Conservation (phyloP, 2,888 invertebrate species). For the Muschampia plurimacula region DNA sequence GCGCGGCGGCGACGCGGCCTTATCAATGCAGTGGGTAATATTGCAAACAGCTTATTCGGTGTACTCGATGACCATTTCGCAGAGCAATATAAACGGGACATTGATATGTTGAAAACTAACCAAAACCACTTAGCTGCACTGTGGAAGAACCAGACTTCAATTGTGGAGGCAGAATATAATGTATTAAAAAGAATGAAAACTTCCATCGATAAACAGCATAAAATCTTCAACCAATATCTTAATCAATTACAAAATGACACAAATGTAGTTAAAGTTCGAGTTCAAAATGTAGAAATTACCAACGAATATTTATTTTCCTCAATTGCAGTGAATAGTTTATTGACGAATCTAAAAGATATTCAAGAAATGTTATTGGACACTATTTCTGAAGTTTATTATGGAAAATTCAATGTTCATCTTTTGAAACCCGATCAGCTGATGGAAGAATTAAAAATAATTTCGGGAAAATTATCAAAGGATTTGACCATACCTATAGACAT, state of each 20-base stretch:
- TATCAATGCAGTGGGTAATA: constrained; percentile 43
- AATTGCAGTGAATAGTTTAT: neutral
- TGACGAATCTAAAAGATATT: neutral
- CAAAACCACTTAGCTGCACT: neutral
- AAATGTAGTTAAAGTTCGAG: neutral
- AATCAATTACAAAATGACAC: neutral
- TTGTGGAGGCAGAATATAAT: neutral
- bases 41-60: constrained; percentile 42
- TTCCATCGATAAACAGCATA: neutral
- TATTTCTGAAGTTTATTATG: neutral
- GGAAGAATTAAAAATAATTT: neutral
- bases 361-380: neutral
- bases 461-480: neutral
- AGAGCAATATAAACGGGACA: constrained; percentile 42
- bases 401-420: neutral
- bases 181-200: neutral
- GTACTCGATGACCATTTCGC: constrained; percentile 45
- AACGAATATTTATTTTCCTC: neutral
- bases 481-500: neutral
- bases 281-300: neutral
- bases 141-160: neutral
- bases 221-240: neutral
- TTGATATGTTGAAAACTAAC: constrained; percentile 16
- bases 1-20: constrained; percentile 34
- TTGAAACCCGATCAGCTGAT: neutral